Percentiles rank a stretch among this genome's conserved stretches.
phyloP scores from a whole-genome alignment of 2,113 vertebrate genomes.

The Neotoma lepida region DNA sequence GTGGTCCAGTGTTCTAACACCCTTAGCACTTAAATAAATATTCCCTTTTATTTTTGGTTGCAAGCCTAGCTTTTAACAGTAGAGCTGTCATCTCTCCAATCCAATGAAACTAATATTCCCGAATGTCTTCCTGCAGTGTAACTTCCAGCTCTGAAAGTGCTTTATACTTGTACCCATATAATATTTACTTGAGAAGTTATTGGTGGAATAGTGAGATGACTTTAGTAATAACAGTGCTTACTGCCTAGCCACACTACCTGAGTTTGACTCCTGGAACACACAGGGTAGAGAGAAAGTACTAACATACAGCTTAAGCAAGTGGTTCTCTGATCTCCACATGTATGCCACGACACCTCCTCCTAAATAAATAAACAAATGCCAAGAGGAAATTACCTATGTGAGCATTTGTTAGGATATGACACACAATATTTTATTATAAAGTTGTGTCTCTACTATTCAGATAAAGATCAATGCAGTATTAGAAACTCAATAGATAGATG shows the following conservation, averaged over 20 bases:
- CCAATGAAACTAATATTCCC: background rate
- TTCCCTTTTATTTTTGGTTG: background rate
- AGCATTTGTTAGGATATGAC: background rate
- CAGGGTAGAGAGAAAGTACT: background rate
- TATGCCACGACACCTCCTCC: background rate
- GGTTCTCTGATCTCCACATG: background rate
- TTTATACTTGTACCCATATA: background rate
- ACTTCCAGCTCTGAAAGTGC: background rate
- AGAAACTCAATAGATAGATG: background rate
- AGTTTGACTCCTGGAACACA: background rate
- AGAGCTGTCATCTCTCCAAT: background rate
- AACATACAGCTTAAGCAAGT: background rate
- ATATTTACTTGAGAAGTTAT: background rate
- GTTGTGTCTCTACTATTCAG: background rate
- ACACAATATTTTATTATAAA: background rate
- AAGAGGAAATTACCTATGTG: background rate
- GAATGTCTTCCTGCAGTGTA: background rate
- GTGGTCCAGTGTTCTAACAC: background rate
- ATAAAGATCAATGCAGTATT: background rate
- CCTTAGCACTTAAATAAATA: background rate
- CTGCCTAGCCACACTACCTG: background rate
- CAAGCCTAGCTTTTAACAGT: background rate
- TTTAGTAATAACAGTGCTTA: background rate
- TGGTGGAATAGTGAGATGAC: background rate
- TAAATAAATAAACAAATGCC: background rate